Evolutionary conservation across 2,113 vertebrate genomes (phyloP).

Genomic region (Caloenas nicobarica): DNA sequence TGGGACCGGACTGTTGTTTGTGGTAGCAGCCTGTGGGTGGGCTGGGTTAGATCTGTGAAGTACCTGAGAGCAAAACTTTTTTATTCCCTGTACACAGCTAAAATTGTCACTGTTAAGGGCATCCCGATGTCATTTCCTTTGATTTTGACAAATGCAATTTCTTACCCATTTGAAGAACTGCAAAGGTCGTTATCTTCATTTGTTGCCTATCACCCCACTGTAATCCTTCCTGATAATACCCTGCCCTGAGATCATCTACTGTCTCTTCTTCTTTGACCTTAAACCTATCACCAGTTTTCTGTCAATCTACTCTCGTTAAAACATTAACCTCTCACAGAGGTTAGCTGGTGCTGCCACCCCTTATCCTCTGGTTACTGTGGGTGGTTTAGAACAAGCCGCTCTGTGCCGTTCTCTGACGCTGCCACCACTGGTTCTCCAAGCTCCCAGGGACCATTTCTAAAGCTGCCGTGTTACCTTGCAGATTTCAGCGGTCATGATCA

Average conservation of each 20-base stretch:
- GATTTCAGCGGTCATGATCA: not conserved
- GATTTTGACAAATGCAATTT: not conserved
- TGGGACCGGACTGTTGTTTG: not conserved
- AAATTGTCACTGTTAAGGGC: not conserved
- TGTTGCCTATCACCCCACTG: not conserved
- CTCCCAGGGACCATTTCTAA: not conserved
- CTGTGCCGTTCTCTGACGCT: not conserved
- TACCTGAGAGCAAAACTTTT: not conserved
- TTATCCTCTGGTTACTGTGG: not conserved
- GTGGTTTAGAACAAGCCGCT: not conserved
- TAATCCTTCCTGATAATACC: not conserved
- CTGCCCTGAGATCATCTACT: not conserved
- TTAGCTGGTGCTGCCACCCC: not conserved
- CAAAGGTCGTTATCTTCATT: not conserved
- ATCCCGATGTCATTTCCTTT: not conserved
- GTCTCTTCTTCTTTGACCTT: not conserved
- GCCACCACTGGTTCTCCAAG: not conserved
- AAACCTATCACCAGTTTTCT: not conserved
- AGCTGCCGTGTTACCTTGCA: not conserved
- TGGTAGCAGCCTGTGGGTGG: not conserved
- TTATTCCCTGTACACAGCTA: not conserved
- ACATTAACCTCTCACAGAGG: not conserved
- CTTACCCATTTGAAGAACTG: not conserved
- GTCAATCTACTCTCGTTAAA: not conserved
- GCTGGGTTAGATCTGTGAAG: not conserved